phyloP scores from a whole-genome alignment of 2,888 invertebrate genomes.

The Lysandra bellargus region DNA sequence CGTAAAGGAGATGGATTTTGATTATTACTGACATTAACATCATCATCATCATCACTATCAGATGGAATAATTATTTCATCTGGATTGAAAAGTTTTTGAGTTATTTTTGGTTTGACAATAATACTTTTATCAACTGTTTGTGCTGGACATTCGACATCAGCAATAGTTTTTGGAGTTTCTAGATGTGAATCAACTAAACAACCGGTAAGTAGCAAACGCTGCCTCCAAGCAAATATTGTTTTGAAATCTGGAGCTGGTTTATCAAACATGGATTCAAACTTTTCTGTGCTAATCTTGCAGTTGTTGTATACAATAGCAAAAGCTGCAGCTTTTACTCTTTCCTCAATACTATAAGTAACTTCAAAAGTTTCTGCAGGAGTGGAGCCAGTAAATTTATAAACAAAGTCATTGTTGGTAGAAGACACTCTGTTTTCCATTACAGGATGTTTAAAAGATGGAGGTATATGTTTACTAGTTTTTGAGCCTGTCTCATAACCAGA shows the following conservation, averaged over 20 bases:
- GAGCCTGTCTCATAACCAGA: conserved; percentile 65
- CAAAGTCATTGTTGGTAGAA: conserved; percentile 67
- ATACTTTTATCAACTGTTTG: conserved; percentile 33
- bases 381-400: conserved; percentile 63
- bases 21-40: conserved; percentile 44
- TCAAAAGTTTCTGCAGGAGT: conserved; percentile 59
- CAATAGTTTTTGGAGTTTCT: conserved; percentile 40
- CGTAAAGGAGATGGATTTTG: conserved; percentile 41
- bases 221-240: conserved; percentile 73
- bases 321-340: conserved; percentile 68
- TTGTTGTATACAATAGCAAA: conserved; percentile 71
- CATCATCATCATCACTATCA: conserved; percentile 60
- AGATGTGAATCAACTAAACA: conserved; percentile 68
- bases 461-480: conserved; percentile 55
- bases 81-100: conserved; percentile 58
- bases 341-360: conserved; percentile 67
- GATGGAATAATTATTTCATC: conserved; percentile 65
- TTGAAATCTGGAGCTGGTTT: conserved; percentile 76
- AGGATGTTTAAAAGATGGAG: conserved; percentile 54
- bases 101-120: conserved; percentile 41
- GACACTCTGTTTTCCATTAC: conserved; percentile 75
- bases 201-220: conserved; percentile 63
- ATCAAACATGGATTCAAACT: conserved; percentile 64
- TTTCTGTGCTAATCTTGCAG: conserved; percentile 67
- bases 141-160: conserved; percentile 25